These are phyloP conservation scores for Phylloscopus whistleri DNA, from an alignment of 2,113 vertebrate genomes.

Conservation along the genomic window DNA sequence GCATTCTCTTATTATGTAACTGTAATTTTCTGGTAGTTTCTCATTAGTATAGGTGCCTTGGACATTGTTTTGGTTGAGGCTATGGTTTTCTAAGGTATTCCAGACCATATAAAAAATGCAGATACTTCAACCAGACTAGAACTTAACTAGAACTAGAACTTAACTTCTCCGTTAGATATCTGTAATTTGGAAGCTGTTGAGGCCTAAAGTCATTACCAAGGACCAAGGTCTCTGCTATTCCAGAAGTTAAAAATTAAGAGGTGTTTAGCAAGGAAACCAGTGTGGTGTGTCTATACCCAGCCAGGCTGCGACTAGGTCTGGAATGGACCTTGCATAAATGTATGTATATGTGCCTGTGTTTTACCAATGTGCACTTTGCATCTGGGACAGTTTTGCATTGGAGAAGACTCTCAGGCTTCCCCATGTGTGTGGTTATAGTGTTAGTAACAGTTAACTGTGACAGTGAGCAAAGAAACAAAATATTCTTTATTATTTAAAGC, in stretches of 20 bases:
- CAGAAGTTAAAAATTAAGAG: not conserved
- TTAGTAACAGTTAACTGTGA: not conserved
- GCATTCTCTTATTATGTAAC: not conserved
- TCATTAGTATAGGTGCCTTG: not conserved
- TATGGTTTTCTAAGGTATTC: not conserved
- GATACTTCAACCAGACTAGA: not conserved
- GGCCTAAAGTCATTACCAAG: not conserved
- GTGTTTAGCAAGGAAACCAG: not conserved
- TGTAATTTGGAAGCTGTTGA: not conserved
- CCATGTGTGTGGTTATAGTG: not conserved
- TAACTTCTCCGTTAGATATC: not conserved
- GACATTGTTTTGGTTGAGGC: not conserved
- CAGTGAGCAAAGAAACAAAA: not conserved
- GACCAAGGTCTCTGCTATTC: not conserved
- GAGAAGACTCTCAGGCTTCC: not conserved
- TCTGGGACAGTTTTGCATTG: not conserved
- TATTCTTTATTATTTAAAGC: not conserved
- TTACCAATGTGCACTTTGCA: not conserved
- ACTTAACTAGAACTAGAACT: too few species aligned
- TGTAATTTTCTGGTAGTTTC: not conserved
- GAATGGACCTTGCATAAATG: fast-evolving
- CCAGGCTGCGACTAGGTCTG: not conserved
- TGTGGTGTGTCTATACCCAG: not conserved
- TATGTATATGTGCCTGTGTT: not conserved
- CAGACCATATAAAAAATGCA: not conserved